Percentiles rank a stretch among this genome's conserved stretches.
Evolutionary conservation across 2,888 invertebrate species (phyloP).

Genomic region (Drosophila pseudotalamancana): DNA sequence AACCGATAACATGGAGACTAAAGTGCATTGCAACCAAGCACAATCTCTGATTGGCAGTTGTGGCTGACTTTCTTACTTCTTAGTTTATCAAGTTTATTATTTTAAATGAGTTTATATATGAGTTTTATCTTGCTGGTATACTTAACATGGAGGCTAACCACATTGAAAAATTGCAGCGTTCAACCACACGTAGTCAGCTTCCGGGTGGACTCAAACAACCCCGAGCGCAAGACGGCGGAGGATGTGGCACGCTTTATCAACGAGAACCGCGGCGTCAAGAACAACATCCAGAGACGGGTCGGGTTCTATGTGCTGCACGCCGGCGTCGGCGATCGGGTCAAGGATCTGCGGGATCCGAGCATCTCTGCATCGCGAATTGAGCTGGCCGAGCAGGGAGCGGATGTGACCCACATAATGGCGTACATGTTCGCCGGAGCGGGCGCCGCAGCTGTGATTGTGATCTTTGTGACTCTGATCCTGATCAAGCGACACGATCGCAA

Average conservation of each 20-base stretch:
- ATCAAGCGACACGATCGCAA: slow-evolving; percentile 91
- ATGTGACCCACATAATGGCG: slow-evolving; percentile 85
- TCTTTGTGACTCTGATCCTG: slow-evolving; percentile 87
- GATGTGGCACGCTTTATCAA: slow-evolving; percentile 84
- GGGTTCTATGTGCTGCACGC: slow-evolving; percentile 89
- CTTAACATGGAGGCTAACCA: no score
- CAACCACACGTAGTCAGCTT: slow-evolving; percentile 89
- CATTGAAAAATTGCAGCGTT: slow-evolving; percentile 86
- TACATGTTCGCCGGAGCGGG: slow-evolving; percentile 85
- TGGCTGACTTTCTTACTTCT: no score
- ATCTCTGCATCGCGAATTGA: slow-evolving; percentile 83
- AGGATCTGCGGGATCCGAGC: slow-evolving; percentile 77
- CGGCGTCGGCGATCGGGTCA: slow-evolving; percentile 93
- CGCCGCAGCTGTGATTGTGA: slow-evolving; percentile 89
- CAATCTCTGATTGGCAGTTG: neutral
- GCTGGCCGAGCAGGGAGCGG: slow-evolving; percentile 83
- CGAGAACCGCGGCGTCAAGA: slow-evolving; percentile 87
- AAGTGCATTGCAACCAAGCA: neutral
- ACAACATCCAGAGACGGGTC: slow-evolving; percentile 87
- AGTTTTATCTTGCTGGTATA: no score
- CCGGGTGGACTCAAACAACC: slow-evolving; percentile 84
- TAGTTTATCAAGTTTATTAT: no score
- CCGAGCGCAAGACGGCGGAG: slow-evolving; percentile 83
- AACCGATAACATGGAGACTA: neutral
- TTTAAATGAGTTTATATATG: no score